A percentile compares a stretch with the other conserved stretches of the same genome.
Conservation (phyloP, 2,888 invertebrate species). For the Cerastoderma edule region DNA sequence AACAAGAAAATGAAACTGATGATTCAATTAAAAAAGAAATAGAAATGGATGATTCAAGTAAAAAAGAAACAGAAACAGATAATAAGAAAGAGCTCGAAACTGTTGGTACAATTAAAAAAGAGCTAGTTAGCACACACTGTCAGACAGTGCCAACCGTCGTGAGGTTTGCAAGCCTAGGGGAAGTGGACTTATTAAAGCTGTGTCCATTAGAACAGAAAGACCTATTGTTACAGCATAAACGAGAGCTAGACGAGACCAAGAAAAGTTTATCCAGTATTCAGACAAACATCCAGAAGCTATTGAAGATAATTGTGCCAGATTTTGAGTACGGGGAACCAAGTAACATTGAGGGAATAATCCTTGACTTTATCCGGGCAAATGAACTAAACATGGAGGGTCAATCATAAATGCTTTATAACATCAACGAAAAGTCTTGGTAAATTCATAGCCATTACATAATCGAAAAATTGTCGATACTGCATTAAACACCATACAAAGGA, state of each 20-base stretch:
- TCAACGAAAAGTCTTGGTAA: too few species aligned
- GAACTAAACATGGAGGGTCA: too few species aligned
- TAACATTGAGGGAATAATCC: constrained; percentile 72
- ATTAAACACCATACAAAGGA: too few species aligned
- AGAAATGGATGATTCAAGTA: constrained; percentile 26
- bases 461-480: too few species aligned
- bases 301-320: constrained; percentile 72
- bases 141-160: constrained; percentile 53
- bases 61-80: constrained; percentile 9
- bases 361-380: constrained; percentile 71
- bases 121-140: constrained; percentile 20
- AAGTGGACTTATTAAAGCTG: constrained; percentile 42
- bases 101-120: constrained; percentile 8
- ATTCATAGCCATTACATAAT: too few species aligned
- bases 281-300: constrained; percentile 65
- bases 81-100: background rate
- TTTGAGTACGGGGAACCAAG: constrained; percentile 70
- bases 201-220: constrained; percentile 48
- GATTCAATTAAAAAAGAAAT: background rate
- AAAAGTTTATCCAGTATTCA: constrained; percentile 57
- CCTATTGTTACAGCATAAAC: constrained; percentile 32
- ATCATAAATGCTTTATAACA: too few species aligned
- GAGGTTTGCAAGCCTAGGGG: constrained; percentile 48
- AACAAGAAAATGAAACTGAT: background rate
- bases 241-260: constrained; percentile 45